Percentiles rank a stretch among this genome's conserved stretches.
Conservation (phyloP, 2,888 invertebrate genomes). For the Griposia aprilina region DNA sequence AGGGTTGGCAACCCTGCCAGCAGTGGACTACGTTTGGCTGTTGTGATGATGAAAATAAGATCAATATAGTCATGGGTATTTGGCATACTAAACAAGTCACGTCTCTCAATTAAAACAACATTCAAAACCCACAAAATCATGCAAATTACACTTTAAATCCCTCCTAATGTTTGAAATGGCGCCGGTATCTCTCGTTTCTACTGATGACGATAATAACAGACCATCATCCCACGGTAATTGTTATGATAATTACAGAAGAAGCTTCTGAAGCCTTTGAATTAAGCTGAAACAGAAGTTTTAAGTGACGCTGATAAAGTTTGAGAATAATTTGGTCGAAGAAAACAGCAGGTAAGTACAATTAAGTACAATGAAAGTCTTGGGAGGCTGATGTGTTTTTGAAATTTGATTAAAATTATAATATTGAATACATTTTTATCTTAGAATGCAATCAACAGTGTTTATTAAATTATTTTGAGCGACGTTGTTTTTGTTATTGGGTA, state of each 20-base stretch:
- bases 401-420: slow-evolving; percentile 9
- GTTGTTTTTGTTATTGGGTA: neutral
- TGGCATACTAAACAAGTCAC: neutral
- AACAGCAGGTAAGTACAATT: slow-evolving; percentile 14
- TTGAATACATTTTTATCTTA: neutral
- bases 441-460: neutral
- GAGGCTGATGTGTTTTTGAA: neutral
- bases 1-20: too few species aligned
- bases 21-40: neutral
- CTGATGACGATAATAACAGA: slow-evolving; percentile 36
- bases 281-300: slow-evolving; percentile 23
- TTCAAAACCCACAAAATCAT: slow-evolving; percentile 20
- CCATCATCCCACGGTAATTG: slow-evolving; percentile 46
- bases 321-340: slow-evolving; percentile 10
- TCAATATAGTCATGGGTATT: neutral
- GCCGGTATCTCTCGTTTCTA: slow-evolving; percentile 8
- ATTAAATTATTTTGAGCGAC: neutral
- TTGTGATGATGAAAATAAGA: neutral
- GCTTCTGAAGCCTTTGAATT: slow-evolving; percentile 39
- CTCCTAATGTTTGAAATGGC: slow-evolving; percentile 9
- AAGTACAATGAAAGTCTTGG: neutral
- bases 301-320: slow-evolving; percentile 45
- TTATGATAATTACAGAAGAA: slow-evolving; percentile 56
- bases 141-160: slow-evolving; percentile 30
- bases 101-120: slow-evolving; percentile 11